Percentiles rank a stretch among this genome's conserved stretches.
These are phyloP conservation scores for Imbricaverruca yamaguchii DNA, from an alignment of 2,888 invertebrate genomes.

Conservation along the genomic window DNA sequence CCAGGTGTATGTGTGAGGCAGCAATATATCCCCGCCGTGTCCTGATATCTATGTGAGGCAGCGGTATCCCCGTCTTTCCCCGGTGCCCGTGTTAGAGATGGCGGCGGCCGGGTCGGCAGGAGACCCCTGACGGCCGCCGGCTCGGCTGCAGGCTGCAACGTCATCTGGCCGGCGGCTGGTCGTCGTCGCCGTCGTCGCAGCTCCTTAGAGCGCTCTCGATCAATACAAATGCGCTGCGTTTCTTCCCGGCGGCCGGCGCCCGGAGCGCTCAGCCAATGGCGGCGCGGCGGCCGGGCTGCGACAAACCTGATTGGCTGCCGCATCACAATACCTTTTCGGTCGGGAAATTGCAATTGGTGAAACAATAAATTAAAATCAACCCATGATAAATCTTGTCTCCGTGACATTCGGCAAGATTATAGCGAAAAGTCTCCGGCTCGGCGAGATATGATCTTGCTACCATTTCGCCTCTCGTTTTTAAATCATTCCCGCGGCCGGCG, in stretches of 20 bases:
- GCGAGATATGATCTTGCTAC: slow-evolving; percentile 4
- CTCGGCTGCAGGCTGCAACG: not conserved
- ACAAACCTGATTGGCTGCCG: slow-evolving; percentile 1
- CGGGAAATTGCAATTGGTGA: slow-evolving; percentile 20
- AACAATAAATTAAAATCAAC: slow-evolving; percentile 20
- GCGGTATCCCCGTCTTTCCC: not conserved
- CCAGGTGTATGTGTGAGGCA: no score
- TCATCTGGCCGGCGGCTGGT: not conserved
- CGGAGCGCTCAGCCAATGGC: slow-evolving; percentile 7
- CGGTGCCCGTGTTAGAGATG: not conserved
- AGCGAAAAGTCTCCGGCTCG: not conserved
- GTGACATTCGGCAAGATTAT: slow-evolving; percentile 9
- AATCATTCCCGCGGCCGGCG: not conserved
- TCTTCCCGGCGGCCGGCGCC: not conserved
- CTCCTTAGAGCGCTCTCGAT: not conserved
- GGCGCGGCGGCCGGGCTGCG: no score
- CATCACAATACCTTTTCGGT: slow-evolving; percentile 1
- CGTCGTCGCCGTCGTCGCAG: not conserved
- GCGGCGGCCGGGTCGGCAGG: not conserved
- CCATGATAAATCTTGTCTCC: slow-evolving; percentile 10
- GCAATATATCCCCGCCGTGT: no score
- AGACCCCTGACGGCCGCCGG: not conserved
- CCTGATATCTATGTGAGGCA: no score
- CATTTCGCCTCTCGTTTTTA: not conserved
- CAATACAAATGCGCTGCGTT: slow-evolving; percentile 12